These are phyloP conservation scores for Catocala sponsa DNA, from an alignment of 2,888 invertebrate species.

Conservation along the genomic window DNA sequence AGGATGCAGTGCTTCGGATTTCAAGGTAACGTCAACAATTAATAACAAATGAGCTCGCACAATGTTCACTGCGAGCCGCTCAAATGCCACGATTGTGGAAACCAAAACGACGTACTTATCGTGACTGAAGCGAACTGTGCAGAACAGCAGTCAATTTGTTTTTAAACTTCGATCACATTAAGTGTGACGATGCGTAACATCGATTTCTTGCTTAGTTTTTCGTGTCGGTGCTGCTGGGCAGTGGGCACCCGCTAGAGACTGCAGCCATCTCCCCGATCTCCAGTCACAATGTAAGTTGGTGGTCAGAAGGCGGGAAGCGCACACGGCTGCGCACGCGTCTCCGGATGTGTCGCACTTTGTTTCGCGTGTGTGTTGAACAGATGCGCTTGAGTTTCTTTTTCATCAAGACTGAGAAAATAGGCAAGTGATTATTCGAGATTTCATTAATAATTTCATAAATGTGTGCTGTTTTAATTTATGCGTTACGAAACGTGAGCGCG, in stretches of 20 bases:
- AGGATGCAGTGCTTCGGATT: conserved; percentile 86
- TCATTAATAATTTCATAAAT: conserved; percentile 31
- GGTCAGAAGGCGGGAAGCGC: conserved; percentile 58
- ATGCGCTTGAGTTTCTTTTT: conserved; percentile 76
- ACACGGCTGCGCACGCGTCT: conserved; percentile 62
- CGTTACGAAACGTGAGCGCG: conserved; percentile 7
- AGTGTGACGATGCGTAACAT: conserved; percentile 58
- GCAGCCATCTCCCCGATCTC: conserved; percentile 45
- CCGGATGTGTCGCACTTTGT: conserved; percentile 71
- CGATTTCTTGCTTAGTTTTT: conserved; percentile 60
- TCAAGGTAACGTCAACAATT: conserved; percentile 72
- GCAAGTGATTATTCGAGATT: conserved; percentile 67
- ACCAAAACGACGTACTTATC: neutral
- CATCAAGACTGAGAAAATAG: conserved; percentile 68
- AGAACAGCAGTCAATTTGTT: conserved; percentile 26
- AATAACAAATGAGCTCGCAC: conserved; percentile 34
- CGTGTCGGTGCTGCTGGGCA: conserved; percentile 45
- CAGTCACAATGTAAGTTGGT: conserved; percentile 33
- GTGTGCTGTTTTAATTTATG: conserved; percentile 14
- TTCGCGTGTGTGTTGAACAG: conserved; percentile 63
- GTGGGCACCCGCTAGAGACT: conserved; percentile 46
- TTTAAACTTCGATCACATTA: conserved; percentile 28
- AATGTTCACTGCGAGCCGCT: neutral
- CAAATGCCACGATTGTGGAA: neutral
- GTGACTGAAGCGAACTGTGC: neutral